Percentiles rank a stretch among this genome's conserved stretches.
Conservation (phyloP, 2,113 vertebrate species). For the Poeciliopsis retropinna region DNA sequence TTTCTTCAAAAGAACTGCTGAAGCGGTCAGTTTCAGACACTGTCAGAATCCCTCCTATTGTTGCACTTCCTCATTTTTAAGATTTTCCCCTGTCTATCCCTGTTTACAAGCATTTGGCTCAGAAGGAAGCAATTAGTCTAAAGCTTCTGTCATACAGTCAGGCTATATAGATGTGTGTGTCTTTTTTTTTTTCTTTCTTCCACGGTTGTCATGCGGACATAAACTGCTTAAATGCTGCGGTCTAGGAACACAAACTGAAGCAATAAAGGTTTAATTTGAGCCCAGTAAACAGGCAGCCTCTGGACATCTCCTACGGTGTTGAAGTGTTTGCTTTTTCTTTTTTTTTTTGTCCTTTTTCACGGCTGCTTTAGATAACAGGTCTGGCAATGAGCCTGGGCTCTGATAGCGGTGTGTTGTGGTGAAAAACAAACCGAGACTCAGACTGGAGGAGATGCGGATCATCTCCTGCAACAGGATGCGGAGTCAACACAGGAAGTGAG, state of each 20-base stretch:
- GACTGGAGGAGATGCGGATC: slow-evolving; percentile 44
- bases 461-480: slow-evolving; percentile 68
- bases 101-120: slow-evolving; percentile 23
- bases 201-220: slow-evolving; percentile 23
- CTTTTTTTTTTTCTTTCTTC: background rate
- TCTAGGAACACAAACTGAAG: slow-evolving; percentile 49
- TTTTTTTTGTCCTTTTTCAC: slow-evolving; percentile 23
- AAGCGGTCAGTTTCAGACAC: slow-evolving; percentile 42
- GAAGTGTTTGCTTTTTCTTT: slow-evolving; percentile 12
- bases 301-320: slow-evolving; percentile 3
- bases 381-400: background rate
- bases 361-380: slow-evolving; percentile 40
- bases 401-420: slow-evolving; percentile 33
- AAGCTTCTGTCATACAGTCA: slow-evolving; percentile 28
- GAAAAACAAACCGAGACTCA: slow-evolving; percentile 19
- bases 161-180: background rate
- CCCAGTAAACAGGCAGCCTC: slow-evolving; percentile 30
- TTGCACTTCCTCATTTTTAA: slow-evolving; percentile 53
- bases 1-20: slow-evolving; percentile 57
- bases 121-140: slow-evolving; percentile 45
- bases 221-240: slow-evolving; percentile 30
- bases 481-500: slow-evolving; percentile 76
- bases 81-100: slow-evolving; percentile 29
- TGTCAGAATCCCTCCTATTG: slow-evolving; percentile 15
- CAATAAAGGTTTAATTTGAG: slow-evolving; percentile 57